A percentile compares a stretch with the other conserved stretches of the same genome.
phyloP scores from a whole-genome alignment of 2,113 vertebrate species.

The Misgurnus anguillicaudatus region DNA sequence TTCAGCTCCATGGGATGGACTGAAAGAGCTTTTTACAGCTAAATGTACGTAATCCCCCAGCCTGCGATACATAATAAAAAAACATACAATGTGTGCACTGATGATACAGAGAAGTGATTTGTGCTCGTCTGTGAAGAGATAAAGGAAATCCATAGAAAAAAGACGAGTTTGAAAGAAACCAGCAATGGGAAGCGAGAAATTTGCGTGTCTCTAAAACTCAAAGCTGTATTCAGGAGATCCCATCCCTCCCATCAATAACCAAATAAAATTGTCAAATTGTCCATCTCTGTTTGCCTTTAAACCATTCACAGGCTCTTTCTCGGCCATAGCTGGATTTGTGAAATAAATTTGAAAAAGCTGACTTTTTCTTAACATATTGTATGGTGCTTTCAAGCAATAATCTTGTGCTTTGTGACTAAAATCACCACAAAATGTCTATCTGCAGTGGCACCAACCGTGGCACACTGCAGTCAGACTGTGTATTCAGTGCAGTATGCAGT shows the following conservation, averaged over 20 bases:
- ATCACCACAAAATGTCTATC: neutral
- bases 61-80: neutral
- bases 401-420: neutral
- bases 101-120: constrained; percentile 10
- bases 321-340: neutral
- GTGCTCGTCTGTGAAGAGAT: neutral
- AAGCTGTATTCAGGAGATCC: neutral
- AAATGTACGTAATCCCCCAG: constrained; percentile 21
- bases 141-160: neutral
- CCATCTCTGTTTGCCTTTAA: neutral
- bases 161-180: neutral
- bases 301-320: neutral
- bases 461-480: constrained; percentile 42
- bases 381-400: constrained; percentile 1
- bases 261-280: neutral
- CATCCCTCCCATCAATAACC: neutral
- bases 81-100: constrained; percentile 19
- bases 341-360: neutral
- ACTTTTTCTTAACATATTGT: neutral
- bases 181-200: neutral
- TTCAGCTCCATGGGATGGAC: neutral
- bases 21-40: constrained; percentile 10
- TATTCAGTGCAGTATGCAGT: constrained; percentile 27
- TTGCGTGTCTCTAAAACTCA: neutral
- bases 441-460: constrained; percentile 29